phyloP scores from a whole-genome alignment of 2,797 vertebrate species.

The Clarias pachynema region DNA sequence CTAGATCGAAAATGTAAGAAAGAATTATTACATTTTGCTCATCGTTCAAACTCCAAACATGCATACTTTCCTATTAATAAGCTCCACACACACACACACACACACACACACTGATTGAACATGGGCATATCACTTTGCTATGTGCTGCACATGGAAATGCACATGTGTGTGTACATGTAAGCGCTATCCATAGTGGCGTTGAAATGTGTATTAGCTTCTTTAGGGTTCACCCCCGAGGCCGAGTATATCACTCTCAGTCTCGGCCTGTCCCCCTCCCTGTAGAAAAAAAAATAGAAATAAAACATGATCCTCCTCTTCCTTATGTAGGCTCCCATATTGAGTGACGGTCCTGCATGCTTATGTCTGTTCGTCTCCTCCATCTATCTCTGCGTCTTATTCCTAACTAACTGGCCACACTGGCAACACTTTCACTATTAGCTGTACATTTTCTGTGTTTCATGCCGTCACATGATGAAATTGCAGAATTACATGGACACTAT shows the following conservation, averaged over 20 bases:
- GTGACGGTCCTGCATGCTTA: slow-evolving; percentile 57
- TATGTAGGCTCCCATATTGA: slow-evolving; percentile 52
- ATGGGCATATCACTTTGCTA: neutral
- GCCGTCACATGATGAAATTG: neutral
- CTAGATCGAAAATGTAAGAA: neutral
- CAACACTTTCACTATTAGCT: too few species aligned
- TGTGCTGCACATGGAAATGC: slow-evolving; percentile 23
- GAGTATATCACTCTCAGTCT: slow-evolving; percentile 48
- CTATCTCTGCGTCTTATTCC: slow-evolving; percentile 5
- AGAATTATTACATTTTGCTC: neutral
- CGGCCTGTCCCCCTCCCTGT: slow-evolving; percentile 51
- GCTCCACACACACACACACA: neutral
- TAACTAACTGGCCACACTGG: neutral
- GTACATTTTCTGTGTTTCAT: neutral
- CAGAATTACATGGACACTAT: neutral
- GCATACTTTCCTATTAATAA: slow-evolving; percentile 14
- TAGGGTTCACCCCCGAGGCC: slow-evolving; percentile 22
- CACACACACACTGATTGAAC: neutral
- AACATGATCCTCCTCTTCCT: slow-evolving; percentile 67
- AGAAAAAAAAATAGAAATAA: slow-evolving; percentile 64
- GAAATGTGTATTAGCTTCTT: slow-evolving; percentile 22
- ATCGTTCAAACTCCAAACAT: neutral
- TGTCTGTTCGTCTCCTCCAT: slow-evolving; percentile 39
- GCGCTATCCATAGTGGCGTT: slow-evolving; percentile 17
- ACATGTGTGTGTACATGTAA: slow-evolving; percentile 40